phyloP scores from a whole-genome alignment of 2,888 invertebrate genomes.

The Emmelina monodactyla region DNA sequence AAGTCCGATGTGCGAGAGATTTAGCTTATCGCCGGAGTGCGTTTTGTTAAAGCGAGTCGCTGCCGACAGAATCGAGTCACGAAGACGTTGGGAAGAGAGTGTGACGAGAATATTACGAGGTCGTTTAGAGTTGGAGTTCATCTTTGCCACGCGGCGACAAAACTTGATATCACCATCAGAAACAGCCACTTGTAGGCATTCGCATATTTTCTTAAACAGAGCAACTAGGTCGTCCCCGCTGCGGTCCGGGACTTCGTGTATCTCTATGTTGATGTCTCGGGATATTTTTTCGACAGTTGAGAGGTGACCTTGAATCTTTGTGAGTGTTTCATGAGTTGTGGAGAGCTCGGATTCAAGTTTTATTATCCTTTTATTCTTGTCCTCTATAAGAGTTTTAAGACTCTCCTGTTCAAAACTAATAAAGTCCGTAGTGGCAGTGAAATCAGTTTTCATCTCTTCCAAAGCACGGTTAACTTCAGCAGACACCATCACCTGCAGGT shows the following conservation, averaged over 20 bases:
- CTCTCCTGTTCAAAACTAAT: slow-evolving; percentile 7
- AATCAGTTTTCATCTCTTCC: background rate
- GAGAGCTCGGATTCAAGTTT: slow-evolving; percentile 4
- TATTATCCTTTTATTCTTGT: slow-evolving; percentile 2
- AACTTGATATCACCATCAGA: slow-evolving; percentile 6
- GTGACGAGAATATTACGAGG: slow-evolving; percentile 8
- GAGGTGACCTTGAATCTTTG: slow-evolving; percentile 7
- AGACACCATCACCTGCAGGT: background rate
- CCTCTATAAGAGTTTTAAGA: slow-evolving; percentile 2
- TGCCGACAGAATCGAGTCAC: slow-evolving; percentile 1
- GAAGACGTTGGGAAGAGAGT: slow-evolving; percentile 2
- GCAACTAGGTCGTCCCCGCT: slow-evolving; percentile 7
- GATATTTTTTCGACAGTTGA: slow-evolving; percentile 9
- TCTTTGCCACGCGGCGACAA: slow-evolving; percentile 11
- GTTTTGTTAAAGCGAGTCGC: slow-evolving; percentile 1
- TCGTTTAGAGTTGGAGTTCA: slow-evolving; percentile 9
- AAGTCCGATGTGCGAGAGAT: slow-evolving; percentile 1
- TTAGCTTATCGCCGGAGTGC: background rate
- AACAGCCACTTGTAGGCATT: slow-evolving; percentile 4
- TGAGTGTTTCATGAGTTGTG: background rate
- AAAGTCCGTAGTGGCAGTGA: slow-evolving; percentile 10
- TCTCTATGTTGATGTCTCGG: slow-evolving; percentile 11
- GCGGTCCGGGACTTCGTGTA: slow-evolving; percentile 13
- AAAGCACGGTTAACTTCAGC: background rate
- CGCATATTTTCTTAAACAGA: slow-evolving; percentile 11